Evolutionary conservation across 2,113 vertebrate genomes (phyloP).

Genomic region (Callocephalon fimbriatum): DNA sequence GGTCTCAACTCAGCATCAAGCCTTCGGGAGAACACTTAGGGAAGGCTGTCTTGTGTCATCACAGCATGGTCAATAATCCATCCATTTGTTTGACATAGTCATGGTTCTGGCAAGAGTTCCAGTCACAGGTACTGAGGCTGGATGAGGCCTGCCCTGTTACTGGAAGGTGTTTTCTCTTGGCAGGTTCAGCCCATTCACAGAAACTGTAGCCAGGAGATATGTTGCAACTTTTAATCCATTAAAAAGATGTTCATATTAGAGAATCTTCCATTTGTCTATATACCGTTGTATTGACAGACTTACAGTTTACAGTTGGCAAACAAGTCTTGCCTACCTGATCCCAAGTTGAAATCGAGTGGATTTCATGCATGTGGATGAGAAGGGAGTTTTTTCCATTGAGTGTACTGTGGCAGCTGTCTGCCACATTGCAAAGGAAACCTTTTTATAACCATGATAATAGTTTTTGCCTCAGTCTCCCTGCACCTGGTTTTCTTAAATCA

Average conservation of each 20-base stretch:
- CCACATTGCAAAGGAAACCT: background rate
- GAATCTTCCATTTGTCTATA: background rate
- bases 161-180: background rate
- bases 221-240: background rate
- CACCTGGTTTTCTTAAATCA: background rate
- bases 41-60: background rate
- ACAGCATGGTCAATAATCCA: background rate
- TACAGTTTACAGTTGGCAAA: background rate
- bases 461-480: background rate
- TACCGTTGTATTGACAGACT: background rate
- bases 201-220: background rate
- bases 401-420: background rate
- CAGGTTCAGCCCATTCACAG: background rate
- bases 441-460: background rate
- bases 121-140: background rate
- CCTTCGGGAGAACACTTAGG: background rate
- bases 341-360: background rate
- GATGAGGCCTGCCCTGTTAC: background rate
- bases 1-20: background rate
- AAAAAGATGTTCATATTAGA: background rate
- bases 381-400: background rate
- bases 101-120: background rate
- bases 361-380: background rate
- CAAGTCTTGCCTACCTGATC: background rate
- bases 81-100: background rate